phyloP scores from a whole-genome alignment of 2,797 vertebrate species.

The Caiman crocodilus region DNA sequence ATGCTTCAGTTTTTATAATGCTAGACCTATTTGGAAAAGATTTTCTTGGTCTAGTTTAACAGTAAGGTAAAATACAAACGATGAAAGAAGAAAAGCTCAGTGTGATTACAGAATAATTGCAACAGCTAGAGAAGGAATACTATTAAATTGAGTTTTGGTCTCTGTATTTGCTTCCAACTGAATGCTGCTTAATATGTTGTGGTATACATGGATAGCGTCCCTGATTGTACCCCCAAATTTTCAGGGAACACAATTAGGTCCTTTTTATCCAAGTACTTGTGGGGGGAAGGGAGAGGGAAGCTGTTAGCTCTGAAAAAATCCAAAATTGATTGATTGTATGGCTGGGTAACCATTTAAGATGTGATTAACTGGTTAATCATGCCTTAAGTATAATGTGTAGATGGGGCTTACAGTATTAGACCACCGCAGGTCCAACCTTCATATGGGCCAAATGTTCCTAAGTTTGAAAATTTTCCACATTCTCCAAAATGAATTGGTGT shows the following conservation, averaged over 20 bases:
- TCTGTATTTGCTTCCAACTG: neutral
- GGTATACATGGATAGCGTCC: neutral
- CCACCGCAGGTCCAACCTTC: no score
- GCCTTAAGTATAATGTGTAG: no score
- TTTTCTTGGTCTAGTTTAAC: neutral
- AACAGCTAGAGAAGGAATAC: neutral
- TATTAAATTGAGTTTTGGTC: constrained; percentile 6
- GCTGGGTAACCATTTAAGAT: no score
- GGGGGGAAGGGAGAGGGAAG: no score
- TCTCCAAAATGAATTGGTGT: neutral
- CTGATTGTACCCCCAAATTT: neutral
- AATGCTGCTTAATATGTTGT: neutral
- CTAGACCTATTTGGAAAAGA: neutral
- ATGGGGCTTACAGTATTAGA: no score
- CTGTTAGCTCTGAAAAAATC: neutral
- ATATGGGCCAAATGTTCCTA: constrained; percentile 7
- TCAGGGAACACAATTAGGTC: neutral
- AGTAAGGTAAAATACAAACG: constrained; percentile 20
- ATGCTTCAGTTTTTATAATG: constrained; percentile 6
- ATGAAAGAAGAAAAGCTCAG: neutral
- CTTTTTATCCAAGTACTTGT: neutral
- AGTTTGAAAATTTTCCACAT: constrained; percentile 53
- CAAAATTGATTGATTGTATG: no score
- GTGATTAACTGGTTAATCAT: no score
- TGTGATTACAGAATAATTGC: neutral